Conservation (phyloP, 2,888 invertebrate genomes). For the Abscondita cerata region DNA sequence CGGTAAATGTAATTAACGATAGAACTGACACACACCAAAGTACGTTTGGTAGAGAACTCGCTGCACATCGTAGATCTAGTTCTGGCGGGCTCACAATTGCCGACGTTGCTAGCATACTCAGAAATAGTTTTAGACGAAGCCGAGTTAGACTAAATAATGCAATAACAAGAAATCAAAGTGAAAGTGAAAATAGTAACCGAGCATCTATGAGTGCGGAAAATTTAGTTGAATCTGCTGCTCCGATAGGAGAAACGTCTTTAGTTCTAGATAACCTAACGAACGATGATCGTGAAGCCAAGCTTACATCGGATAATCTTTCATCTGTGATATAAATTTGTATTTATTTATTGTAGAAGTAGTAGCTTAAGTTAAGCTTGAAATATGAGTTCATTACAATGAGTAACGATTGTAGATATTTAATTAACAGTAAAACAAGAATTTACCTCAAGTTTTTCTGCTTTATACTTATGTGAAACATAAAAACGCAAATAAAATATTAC, state of each 20-base stretch:
- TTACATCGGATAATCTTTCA: slow-evolving; percentile 45
- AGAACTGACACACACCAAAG: slow-evolving; percentile 20
- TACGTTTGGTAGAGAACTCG: slow-evolving; percentile 24
- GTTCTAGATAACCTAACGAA: slow-evolving; percentile 50
- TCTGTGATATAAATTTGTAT: slow-evolving; percentile 56
- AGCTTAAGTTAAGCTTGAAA: not conserved
- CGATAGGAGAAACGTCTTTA: slow-evolving; percentile 61
- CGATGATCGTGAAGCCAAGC: slow-evolving; percentile 44
- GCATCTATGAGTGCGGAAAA: slow-evolving; percentile 66
- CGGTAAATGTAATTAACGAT: slow-evolving; percentile 26
- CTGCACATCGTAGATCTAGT: slow-evolving; percentile 28
- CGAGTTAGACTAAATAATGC: slow-evolving; percentile 53
- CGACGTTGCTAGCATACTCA: slow-evolving; percentile 64
- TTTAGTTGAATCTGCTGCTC: slow-evolving; percentile 67
- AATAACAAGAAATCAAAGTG: slow-evolving; percentile 48
- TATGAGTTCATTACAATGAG: too few species aligned
- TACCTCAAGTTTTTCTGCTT: not conserved
- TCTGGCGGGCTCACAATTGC: slow-evolving; percentile 62
- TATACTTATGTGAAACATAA: too few species aligned
- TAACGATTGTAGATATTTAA: too few species aligned
- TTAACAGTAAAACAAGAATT: too few species aligned
- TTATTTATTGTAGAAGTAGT: slow-evolving; percentile 30
- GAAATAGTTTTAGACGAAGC: slow-evolving; percentile 65
- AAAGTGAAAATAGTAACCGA: slow-evolving; percentile 41
- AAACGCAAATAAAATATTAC: too few species aligned